Base-by-base conservation (phyloP, 2,113 vertebrate genomes). In the Spilogale gracilis region DNA sequence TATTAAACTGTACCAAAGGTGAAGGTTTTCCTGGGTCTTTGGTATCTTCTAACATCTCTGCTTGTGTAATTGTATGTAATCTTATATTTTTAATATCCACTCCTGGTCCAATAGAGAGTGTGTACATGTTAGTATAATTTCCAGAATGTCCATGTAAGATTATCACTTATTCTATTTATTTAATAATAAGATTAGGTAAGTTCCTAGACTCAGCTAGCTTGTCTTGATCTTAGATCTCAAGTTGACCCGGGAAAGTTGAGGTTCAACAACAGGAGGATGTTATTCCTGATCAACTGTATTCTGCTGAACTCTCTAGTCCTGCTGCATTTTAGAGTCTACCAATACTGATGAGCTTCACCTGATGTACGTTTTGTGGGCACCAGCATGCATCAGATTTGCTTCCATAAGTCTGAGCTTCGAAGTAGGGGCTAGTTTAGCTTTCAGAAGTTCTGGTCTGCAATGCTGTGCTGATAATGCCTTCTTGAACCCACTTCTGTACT, bases 281-380 rank as follows among this genome's bases (percentile, higher is more conserved):
- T 10, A 58, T 14, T 30, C 32, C 27, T 54, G 71, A 32, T 12
- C 2, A n/a, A 6, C 1, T 38, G 1, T 18, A 56, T 6, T 56
- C 52, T n/a, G 18, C 23, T 58, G n/a, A 63, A 60, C n/a, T 76
- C 50, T 48, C 3, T 9, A 18, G 2, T 52, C 2, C 50, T 9
- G 27, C 12, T 74, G 4, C 5, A 4, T 17, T 76, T 43, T 32
- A 16, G 9, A 38, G 60, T 80, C 25, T 16, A n/a, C 2, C 17
- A 80, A 9, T 48, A 54, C 0, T 82, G n/a, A 79, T 79, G 43
- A 86, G 13, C 43, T 67, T 17, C 18, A 21, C n/a, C 13, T 50
- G n/a, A 21, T 48, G 27, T 4, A 61, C 21, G 50, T 60, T 30
- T 16, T 0, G 0, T 3, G 13, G 25, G 9, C 14, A 54, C 32